A percentile compares a stretch with the other conserved stretches of the same genome.
Evolutionary conservation across 2,797 vertebrate genomes (phyloP).

Genomic region (Picus viridis): DNA sequence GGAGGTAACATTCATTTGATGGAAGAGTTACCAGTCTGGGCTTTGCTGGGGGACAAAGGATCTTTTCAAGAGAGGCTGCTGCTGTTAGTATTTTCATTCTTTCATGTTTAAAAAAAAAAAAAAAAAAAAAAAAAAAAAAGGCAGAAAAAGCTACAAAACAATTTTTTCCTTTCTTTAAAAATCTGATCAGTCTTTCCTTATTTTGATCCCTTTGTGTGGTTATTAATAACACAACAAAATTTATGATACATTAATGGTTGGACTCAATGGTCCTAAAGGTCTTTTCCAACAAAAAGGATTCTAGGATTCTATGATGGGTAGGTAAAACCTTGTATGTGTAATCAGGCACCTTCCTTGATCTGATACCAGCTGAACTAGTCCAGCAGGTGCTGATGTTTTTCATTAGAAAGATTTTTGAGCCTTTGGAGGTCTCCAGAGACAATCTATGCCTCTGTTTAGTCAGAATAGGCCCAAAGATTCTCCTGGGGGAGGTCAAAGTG

Average conservation of each 20-base stretch:
- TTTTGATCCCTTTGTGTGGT: neutral
- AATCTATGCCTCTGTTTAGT: neutral
- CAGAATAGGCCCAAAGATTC: neutral
- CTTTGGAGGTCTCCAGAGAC: neutral
- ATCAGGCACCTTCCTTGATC: neutral
- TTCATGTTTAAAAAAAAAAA: neutral
- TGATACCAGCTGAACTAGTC: neutral
- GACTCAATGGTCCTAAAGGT: too few species aligned
- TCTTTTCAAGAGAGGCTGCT: neutral
- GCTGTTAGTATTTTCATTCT: conserved; percentile 26
- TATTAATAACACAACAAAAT: neutral
- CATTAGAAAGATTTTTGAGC: neutral
- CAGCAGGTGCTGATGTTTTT: neutral
- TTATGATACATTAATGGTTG: neutral
- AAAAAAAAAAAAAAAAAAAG: neutral
- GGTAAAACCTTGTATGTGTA: neutral
- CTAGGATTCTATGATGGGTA: too few species aligned
- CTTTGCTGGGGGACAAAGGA: neutral
- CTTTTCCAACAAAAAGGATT: too few species aligned
- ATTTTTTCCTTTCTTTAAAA: neutral
- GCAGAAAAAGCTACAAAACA: neutral
- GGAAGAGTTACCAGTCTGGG: conserved; percentile 55
- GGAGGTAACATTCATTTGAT: conserved; percentile 55
- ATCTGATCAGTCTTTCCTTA: neutral
- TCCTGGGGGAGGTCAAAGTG: neutral